Conservation (phyloP, 2,797 vertebrate genomes). For the Neosalanx taihuensis region DNA sequence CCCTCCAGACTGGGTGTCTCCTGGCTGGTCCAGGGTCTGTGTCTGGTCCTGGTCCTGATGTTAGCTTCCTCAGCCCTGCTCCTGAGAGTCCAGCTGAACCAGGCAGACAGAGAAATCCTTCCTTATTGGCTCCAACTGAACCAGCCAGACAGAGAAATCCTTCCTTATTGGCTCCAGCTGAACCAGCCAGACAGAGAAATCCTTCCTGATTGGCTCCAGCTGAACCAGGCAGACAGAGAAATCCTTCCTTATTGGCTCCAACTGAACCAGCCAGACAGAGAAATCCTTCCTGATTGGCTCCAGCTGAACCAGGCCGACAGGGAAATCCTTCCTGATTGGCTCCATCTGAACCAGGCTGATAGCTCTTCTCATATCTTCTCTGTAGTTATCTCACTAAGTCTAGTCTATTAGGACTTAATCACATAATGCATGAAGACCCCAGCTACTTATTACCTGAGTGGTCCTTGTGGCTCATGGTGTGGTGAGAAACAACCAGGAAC, state of each 20-base stretch:
- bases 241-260: slow-evolving; percentile 36
- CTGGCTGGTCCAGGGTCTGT: too few species aligned
- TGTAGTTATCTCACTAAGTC: slow-evolving; percentile 47
- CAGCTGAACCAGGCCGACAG: slow-evolving; percentile 7
- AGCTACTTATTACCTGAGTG: slow-evolving; percentile 21
- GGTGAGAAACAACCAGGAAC: neutral
- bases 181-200: slow-evolving; percentile 21
- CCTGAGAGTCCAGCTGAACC: neutral
- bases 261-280: slow-evolving; percentile 3
- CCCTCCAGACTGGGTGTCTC: too few species aligned
- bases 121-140: slow-evolving; percentile 24
- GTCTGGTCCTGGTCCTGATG: too few species aligned
- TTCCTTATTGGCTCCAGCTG: slow-evolving; percentile 25
- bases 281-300: slow-evolving; percentile 37
- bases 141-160: slow-evolving; percentile 28
- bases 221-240: slow-evolving; percentile 3
- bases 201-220: slow-evolving; percentile 29
- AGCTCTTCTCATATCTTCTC: slow-evolving; percentile 39
- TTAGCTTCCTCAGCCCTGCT: neutral
- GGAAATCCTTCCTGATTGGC: slow-evolving; percentile 37
- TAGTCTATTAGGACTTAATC: slow-evolving; percentile 44
- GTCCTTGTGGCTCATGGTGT: slow-evolving; percentile 2
- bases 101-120: slow-evolving; percentile 28
- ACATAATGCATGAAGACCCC: slow-evolving; percentile 33
- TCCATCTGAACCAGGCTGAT: slow-evolving; percentile 28